Evolutionary conservation across 1,140 invertebrate species (phyloP).

Genomic region (Dreissena rostriformis): DNA sequence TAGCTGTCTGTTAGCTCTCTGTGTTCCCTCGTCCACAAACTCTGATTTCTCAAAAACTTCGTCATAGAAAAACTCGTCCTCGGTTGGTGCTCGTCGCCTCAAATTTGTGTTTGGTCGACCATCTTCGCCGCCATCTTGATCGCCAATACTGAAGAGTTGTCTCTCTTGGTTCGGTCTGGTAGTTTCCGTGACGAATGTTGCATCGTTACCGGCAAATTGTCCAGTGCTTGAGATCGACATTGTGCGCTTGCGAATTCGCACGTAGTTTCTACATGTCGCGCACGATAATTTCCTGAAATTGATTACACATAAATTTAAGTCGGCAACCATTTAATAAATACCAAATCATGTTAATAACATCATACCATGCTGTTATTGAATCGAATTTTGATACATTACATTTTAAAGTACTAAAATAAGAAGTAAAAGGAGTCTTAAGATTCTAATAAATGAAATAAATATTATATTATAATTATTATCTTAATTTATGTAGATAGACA

Average conservation of each 20-base stretch:
- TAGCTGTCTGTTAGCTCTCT: slow-evolving; percentile 34
- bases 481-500: too few species aligned
- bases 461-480: too few species aligned
- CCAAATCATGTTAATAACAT: not conserved
- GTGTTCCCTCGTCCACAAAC: slow-evolving; percentile 39
- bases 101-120: slow-evolving; percentile 5
- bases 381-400: not conserved
- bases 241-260: not conserved
- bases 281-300: not conserved
- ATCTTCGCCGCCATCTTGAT: slow-evolving; percentile 44
- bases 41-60: slow-evolving; percentile 40
- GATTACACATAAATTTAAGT: not conserved
- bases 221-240: slow-evolving; percentile 28
- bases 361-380: not conserved
- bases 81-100: not conserved
- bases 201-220: slow-evolving; percentile 16
- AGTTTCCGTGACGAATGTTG: slow-evolving; percentile 11
- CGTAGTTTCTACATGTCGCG: slow-evolving; percentile 11
- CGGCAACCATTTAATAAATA: not conserved
- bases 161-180: slow-evolving; percentile 2
- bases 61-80: slow-evolving; percentile 42
- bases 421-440: too few species aligned
- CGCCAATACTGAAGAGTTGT: slow-evolving; percentile 40
- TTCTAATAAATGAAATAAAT: too few species aligned
- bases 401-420: not conserved